Evolutionary conservation across 2,888 invertebrate species (phyloP).

Genomic region (Trichopria drosophilae): DNA sequence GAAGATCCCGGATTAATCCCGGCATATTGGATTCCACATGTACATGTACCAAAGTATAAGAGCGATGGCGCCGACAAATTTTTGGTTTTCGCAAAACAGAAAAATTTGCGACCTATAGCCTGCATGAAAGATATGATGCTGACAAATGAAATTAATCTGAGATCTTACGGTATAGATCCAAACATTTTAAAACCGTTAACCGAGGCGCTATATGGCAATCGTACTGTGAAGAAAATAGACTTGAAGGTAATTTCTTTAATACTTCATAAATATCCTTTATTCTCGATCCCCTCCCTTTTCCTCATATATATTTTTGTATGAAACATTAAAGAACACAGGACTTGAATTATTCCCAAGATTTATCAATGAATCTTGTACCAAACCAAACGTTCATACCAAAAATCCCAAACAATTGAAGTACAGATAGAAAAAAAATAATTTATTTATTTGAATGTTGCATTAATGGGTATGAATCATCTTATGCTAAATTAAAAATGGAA

Average conservation of each 20-base stretch:
- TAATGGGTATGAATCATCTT: no score
- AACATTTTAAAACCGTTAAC: constrained; percentile 42
- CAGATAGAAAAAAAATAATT: no score
- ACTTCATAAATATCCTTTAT: no score
- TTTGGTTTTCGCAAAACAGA: constrained; percentile 32
- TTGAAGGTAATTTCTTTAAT: constrained; percentile 45
- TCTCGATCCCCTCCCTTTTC: no score
- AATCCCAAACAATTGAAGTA: no score
- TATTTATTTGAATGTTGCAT: no score
- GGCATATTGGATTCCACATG: constrained; percentile 43
- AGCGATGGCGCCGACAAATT: constrained; percentile 45
- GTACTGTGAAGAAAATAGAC: constrained; percentile 42
- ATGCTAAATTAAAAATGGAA: no score
- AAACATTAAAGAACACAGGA: no score
- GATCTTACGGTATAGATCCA: constrained; percentile 47
- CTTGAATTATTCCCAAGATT: no score
- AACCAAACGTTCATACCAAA: no score
- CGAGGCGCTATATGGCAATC: constrained; percentile 43
- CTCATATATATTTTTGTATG: no score
- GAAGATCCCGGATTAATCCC: constrained; percentile 44
- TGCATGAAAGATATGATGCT: constrained; percentile 42
- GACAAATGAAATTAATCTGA: constrained; percentile 44
- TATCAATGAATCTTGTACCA: no score
- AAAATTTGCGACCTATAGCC: constrained; percentile 38
- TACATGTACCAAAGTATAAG: constrained; percentile 33